A percentile compares a stretch with the other conserved stretches of the same genome.
Evolutionary conservation across 2,888 invertebrate species (phyloP).

Genomic region (Aleiodes alternator): DNA sequence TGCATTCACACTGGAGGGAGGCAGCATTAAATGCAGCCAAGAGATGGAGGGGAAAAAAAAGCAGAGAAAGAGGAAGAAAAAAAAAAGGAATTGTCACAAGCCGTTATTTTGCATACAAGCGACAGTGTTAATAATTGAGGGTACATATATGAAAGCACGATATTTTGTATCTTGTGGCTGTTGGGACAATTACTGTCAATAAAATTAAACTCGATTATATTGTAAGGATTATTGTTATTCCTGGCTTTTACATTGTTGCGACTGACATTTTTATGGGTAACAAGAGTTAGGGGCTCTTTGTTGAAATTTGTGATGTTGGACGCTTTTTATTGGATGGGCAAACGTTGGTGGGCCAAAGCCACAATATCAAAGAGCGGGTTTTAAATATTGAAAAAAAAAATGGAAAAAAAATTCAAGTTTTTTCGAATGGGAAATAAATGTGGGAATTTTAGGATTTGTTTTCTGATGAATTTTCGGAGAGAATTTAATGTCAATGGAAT

Average conservation of each 20-base stretch:
- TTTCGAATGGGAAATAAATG: too few relatives aligned
- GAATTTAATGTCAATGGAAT: too few relatives aligned
- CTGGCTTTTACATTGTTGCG: constrained; percentile 31
- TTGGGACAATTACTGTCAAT: constrained; percentile 35
- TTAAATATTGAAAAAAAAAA: background rate
- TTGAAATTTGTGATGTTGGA: constrained; percentile 28
- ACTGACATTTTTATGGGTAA: constrained; percentile 31
- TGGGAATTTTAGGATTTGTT: too few relatives aligned
- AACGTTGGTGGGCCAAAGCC: constrained; percentile 17
- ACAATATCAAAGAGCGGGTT: background rate
- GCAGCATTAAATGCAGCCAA: background rate
- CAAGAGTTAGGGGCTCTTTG: constrained; percentile 32
- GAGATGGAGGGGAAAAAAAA: constrained; percentile 23
- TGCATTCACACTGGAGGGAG: constrained; percentile 20
- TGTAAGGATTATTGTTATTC: constrained; percentile 33
- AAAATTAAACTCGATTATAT: constrained; percentile 35
- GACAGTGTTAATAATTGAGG: constrained; percentile 32
- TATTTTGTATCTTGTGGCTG: constrained; percentile 16
- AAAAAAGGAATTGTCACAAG: constrained; percentile 26
- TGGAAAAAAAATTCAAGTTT: too few relatives aligned
- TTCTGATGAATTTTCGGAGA: background rate
- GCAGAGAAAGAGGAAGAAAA: constrained; percentile 22
- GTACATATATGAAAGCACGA: constrained; percentile 11
- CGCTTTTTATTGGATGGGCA: background rate
- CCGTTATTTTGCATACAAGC: constrained; percentile 35